Conservation (phyloP, 2,113 vertebrate genomes). For the Otus sunia region DNA sequence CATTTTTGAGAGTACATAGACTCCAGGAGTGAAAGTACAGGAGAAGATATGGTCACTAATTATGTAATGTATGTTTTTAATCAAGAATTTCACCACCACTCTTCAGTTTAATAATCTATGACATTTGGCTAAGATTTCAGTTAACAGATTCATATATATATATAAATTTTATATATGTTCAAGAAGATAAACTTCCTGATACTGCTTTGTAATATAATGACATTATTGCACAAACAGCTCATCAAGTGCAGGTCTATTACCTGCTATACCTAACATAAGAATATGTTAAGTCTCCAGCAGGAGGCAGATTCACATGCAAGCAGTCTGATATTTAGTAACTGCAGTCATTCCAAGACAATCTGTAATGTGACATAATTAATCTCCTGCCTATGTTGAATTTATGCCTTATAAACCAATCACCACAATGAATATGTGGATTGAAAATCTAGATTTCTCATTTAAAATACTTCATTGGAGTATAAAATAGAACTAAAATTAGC, state of each 20-base stretch:
- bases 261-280: neutral
- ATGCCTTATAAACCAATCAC: neutral
- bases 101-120: neutral
- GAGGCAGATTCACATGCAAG: neutral
- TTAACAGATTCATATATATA: neutral
- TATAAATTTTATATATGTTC: neutral
- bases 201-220: neutral
- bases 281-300: neutral
- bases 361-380: neutral
- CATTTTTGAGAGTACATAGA: neutral
- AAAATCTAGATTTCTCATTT: neutral
- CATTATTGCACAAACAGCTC: neutral
- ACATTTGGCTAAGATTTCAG: neutral
- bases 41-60: neutral
- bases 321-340: neutral
- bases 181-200: neutral
- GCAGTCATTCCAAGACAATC: neutral
- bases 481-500: neutral
- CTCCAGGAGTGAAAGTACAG: neutral
- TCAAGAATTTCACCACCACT: neutral
- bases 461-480: neutral
- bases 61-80: neutral
- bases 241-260: neutral
- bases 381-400: neutral
- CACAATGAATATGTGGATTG: neutral